Evolutionary conservation across 1,140 invertebrate genomes (phyloP), one percentile per base, ranked within the genome.

Genomic region (Leptinotarsa texana): DNA sequence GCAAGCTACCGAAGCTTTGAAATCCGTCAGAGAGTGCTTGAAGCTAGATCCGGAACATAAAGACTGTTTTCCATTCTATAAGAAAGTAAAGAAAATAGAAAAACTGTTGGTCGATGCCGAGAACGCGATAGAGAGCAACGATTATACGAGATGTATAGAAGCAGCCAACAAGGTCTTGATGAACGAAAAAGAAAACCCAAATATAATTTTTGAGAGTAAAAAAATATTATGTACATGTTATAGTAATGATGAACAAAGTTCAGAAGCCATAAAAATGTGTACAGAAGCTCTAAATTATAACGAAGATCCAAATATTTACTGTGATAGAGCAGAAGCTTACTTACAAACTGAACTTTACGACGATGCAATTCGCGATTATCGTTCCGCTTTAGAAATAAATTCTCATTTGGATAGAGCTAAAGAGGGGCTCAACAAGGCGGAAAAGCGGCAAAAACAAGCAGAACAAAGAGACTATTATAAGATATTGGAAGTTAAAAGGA

Each of bases 11-110:
- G 95, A 98, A 83, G 91, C 96, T 11, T 86, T 99, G 27, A 94
- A 91, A 85, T 95, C 98, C 88, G 94, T 99, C 78, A 90, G 98
- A 24, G 97, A 99, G 86, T 99, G 98, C 86, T 89, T 99, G 13
- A 98, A 98, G 87, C 87, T 99, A 27, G 98, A 99, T 88, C 97
- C 97, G 0, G 98, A 99, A 82, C 96, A 99, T 86, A 97, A 98
- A 86, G 88, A 93, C 74, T 99, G 98, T 87, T 97, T 92, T 86
- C 90, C 93, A n/a, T 93, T 98, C 82, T 99, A 99, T 86, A 99
- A 99, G 84, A 97, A 96, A 84, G 87, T 99, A 3, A 98, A 98
- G 83, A 98, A 99, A 85, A 89, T 99, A n/a, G 94, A 93, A 70
- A 98, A 98, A 84, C 87, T 93, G 72, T 82, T 98, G 49, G 87